Evolutionary conservation across 1,140 invertebrate species (phyloP).

Genomic region (Drosophila watanabei): DNA sequence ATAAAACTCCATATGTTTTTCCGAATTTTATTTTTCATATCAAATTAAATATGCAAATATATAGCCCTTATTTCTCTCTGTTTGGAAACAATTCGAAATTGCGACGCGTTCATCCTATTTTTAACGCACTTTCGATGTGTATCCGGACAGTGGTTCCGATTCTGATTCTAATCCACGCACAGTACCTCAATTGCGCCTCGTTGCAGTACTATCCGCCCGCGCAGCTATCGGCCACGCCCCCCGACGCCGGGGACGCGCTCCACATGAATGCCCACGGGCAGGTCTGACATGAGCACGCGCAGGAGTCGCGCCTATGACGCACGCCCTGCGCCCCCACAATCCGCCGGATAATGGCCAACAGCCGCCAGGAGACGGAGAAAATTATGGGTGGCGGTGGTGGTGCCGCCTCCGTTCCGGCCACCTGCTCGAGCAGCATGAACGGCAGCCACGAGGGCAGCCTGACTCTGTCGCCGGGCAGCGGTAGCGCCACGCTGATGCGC

Average conservation of each 20-base stretch:
- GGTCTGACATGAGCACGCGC: slow-evolving; percentile 82
- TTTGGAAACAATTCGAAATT: neutral
- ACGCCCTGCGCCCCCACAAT: slow-evolving; percentile 85
- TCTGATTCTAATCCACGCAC: slow-evolving; percentile 52
- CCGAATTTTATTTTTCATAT: neutral
- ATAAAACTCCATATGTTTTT: neutral
- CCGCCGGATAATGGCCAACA: slow-evolving; percentile 85
- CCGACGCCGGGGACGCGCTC: slow-evolving; percentile 89
- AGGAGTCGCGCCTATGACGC: slow-evolving; percentile 85
- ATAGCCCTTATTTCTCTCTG: neutral
- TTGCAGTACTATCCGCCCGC: slow-evolving; percentile 93
- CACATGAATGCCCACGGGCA: slow-evolving; percentile 90
- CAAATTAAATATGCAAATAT: neutral
- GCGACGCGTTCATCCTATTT: slow-evolving; percentile 30
- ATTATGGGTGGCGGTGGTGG: slow-evolving; percentile 62
- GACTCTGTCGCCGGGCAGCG: slow-evolving; percentile 67
- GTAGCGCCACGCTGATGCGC: slow-evolving; percentile 76
- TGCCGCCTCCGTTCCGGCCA: slow-evolving; percentile 34
- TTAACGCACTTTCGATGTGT: slow-evolving; percentile 48
- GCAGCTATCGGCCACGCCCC: slow-evolving; percentile 88
- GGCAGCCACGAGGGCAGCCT: slow-evolving; percentile 66
- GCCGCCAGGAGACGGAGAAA: slow-evolving; percentile 84
- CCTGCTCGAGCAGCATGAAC: slow-evolving; percentile 45
- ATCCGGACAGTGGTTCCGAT: slow-evolving; percentile 23
- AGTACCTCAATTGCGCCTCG: slow-evolving; percentile 84